Conservation (phyloP, 2,113 vertebrate species). For the Ochotona curzoniae region DNA sequence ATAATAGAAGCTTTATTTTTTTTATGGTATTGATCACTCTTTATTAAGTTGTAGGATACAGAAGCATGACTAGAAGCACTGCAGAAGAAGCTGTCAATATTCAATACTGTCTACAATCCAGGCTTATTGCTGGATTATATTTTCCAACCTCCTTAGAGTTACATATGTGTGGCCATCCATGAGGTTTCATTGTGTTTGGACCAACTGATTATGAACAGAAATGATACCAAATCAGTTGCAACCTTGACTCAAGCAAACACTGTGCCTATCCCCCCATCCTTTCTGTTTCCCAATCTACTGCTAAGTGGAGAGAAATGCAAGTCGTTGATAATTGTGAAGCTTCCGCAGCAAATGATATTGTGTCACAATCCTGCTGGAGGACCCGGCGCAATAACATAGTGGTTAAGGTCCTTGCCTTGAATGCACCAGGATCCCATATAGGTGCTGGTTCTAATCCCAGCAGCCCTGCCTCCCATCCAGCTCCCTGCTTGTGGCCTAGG, state of each 20-base stretch:
- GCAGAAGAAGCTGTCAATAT: background rate
- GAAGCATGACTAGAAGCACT: background rate
- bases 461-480: too few relatives aligned
- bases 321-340: background rate
- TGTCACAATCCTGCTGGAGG: background rate
- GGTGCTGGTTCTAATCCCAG: too few relatives aligned
- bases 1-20: background rate
- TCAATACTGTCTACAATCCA: background rate
- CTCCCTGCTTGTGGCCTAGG: too few relatives aligned
- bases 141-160: background rate
- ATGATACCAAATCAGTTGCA: background rate
- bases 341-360: background rate
- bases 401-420: too few relatives aligned
- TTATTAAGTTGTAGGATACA: background rate
- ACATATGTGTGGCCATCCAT: background rate
- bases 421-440: too few relatives aligned
- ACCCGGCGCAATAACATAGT: too few relatives aligned
- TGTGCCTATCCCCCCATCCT: background rate
- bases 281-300: background rate
- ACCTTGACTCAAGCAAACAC: background rate
- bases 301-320: background rate
- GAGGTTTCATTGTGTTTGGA: background rate
- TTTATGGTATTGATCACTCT: background rate
- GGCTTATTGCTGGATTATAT: background rate
- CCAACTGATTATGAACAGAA: background rate